Percentiles rank a stretch among this genome's conserved stretches.
These are phyloP conservation scores for Notodonta ziczac DNA, from an alignment of 2,888 invertebrate species.

Conservation along the genomic window DNA sequence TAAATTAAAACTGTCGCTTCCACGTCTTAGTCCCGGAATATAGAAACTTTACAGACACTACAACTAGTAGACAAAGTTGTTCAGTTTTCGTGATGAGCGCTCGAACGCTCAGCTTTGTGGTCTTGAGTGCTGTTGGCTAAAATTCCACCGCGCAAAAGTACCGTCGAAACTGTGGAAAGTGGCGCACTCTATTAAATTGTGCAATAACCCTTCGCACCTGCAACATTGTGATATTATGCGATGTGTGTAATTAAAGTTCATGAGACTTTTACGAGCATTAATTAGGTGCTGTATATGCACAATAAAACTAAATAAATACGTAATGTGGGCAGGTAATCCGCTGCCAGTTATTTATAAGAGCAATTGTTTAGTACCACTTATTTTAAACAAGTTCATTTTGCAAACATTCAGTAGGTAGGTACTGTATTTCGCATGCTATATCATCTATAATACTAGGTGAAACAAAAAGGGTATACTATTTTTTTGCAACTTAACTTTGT, in stretches of 20 bases:
- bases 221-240: not conserved
- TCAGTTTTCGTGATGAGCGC: slow-evolving; percentile 1
- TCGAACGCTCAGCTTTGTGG: slow-evolving; percentile 1
- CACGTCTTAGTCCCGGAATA: not conserved
- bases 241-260: not conserved
- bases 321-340: too few species aligned
- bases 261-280: not conserved
- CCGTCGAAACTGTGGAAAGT: not conserved
- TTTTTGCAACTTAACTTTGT: too few species aligned
- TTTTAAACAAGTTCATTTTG: too few species aligned
- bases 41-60: too few species aligned
- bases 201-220: not conserved
- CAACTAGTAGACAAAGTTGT: not conserved
- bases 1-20: not conserved
- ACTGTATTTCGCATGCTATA: too few species aligned
- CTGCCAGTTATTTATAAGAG: too few species aligned
- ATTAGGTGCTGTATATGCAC: not conserved
- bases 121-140: not conserved
- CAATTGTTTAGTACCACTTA: too few species aligned
- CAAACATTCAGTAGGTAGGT: too few species aligned
- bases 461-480: too few species aligned
- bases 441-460: too few species aligned
- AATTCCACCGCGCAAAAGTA: not conserved
- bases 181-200: not conserved
- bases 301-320: too few species aligned